Conservation (phyloP, 2,797 vertebrate genomes). For the Bovichtus diacanthus region DNA sequence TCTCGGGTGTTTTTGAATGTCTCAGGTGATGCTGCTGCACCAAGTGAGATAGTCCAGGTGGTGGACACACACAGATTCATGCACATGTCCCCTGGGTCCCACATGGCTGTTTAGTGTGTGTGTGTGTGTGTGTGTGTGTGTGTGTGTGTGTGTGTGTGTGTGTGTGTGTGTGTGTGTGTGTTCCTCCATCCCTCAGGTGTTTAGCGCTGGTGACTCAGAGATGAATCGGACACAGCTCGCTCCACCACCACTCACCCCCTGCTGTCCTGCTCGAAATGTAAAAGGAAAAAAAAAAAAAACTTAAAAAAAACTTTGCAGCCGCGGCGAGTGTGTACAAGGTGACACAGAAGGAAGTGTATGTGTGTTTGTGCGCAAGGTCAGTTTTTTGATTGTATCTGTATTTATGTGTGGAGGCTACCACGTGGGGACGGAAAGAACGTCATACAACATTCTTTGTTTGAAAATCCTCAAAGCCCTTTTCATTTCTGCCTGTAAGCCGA, state of each 20-base stretch:
- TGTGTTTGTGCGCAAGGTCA: not conserved
- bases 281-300: conserved; percentile 7
- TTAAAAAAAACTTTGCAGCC: conserved; percentile 10
- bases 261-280: conserved; percentile 48
- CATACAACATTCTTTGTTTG: conserved; percentile 72
- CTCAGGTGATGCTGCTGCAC: conserved; percentile 61
- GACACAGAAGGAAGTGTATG: conserved; percentile 47
- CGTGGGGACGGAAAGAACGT: conserved; percentile 63
- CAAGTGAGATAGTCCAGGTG: conserved; percentile 54
- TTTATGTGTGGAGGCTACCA: conserved; percentile 37
- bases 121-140: conserved; percentile 31
- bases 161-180: too few species aligned
- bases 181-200: conserved; percentile 68
- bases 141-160: conserved; percentile 21
- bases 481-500: conserved; percentile 73
- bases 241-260: conserved; percentile 59
- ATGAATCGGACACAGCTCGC: conserved; percentile 62
- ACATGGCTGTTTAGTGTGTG: conserved; percentile 49
- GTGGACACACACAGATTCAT: conserved; percentile 54
- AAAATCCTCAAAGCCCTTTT: conserved; percentile 80
- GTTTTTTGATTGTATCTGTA: not conserved
- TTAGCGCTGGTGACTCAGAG: conserved; percentile 60
- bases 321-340: conserved; percentile 45
- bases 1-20: conserved; percentile 53
- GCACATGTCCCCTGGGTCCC: conserved; percentile 44